phyloP scores from a whole-genome alignment of 2,888 invertebrate genomes.

The Epinotia bilunana region DNA sequence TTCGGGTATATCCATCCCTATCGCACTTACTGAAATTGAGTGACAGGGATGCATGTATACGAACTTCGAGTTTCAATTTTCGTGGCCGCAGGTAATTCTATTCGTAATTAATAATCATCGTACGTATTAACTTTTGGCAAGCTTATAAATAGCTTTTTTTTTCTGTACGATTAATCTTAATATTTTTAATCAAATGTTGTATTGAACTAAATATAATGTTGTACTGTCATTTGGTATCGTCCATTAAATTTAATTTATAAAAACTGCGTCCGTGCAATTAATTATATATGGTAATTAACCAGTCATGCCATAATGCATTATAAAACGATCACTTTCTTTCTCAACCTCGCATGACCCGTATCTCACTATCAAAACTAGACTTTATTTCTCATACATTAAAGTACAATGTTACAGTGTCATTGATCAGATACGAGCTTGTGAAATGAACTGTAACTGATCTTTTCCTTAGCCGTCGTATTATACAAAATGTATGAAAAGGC shows the following conservation, averaged over 20 bases:
- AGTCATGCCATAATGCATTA: constrained; percentile 27
- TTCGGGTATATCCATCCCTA: too few relatives aligned
- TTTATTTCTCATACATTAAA: neutral
- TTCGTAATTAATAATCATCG: neutral
- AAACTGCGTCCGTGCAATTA: constrained; percentile 7
- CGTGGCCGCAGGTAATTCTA: neutral
- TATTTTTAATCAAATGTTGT: too few relatives aligned
- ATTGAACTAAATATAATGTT: neutral
- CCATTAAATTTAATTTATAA: neutral
- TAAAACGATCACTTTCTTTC: constrained; percentile 5
- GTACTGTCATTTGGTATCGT: neutral
- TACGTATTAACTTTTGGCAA: too few relatives aligned
- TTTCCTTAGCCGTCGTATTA: constrained; percentile 26
- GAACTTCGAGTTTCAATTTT: too few relatives aligned
- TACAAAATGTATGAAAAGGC: neutral
- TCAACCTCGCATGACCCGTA: neutral
- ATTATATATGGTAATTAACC: constrained; percentile 17
- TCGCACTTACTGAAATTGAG: too few relatives aligned
- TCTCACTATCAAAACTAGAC: neutral
- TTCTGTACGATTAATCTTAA: too few relatives aligned
- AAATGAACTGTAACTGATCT: neutral
- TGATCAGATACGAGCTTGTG: neutral
- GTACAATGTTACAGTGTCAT: neutral
- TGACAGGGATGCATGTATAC: too few relatives aligned
- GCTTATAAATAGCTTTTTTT: too few relatives aligned